Evolutionary conservation across 1,140 invertebrate species (phyloP).

Genomic region (Megalopta genalis): DNA sequence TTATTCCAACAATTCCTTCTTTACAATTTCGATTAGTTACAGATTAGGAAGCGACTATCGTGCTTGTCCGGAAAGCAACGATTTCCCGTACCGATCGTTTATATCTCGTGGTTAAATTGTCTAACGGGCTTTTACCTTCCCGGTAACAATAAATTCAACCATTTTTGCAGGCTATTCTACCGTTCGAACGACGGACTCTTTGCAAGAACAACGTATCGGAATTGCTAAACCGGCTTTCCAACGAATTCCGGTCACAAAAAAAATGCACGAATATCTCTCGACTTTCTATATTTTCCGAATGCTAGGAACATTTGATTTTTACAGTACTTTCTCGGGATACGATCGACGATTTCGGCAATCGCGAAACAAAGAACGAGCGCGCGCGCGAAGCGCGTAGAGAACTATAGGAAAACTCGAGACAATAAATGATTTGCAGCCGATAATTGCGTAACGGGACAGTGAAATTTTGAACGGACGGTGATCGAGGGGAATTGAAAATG

Average conservation of each 20-base stretch:
- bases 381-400: too few species aligned
- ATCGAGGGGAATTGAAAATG: neutral
- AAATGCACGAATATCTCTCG: too few species aligned
- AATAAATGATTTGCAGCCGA: neutral
- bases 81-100: conserved; percentile 5
- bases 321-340: too few species aligned
- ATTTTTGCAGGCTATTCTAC: neutral
- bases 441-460: neutral
- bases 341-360: too few species aligned
- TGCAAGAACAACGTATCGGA: neutral
- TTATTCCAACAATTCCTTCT: conserved; percentile 34
- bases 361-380: too few species aligned
- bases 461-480: neutral
- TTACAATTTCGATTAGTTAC: conserved; percentile 52
- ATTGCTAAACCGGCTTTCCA: neutral
- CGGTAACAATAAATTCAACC: conserved; percentile 20
- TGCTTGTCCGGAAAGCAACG: conserved; percentile 7
- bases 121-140: conserved; percentile 22
- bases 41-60: conserved; percentile 43
- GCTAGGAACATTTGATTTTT: too few species aligned
- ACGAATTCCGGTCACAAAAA: too few species aligned
- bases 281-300: too few species aligned
- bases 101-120: conserved; percentile 2
- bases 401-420: too few species aligned
- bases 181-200: neutral